Base-by-base conservation (phyloP, 2,888 invertebrate species). In the Caenorhabditis becei region DNA sequence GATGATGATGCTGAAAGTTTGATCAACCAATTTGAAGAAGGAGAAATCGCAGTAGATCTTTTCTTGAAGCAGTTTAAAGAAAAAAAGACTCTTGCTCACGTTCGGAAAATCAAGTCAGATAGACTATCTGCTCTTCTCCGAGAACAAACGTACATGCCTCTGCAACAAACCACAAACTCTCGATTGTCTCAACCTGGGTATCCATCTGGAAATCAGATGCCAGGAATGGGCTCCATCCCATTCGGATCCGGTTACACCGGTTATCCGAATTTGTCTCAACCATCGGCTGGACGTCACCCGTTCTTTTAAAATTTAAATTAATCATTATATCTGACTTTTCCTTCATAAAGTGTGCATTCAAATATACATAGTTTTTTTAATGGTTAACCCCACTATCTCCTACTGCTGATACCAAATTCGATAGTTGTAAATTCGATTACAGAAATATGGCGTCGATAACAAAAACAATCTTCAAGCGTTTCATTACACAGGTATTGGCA, bases 1-100 rank as follows among this genome's bases (percentile, higher is more conserved):
- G 98, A 98, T 92, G 97, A 97, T 91, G 94, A 96, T 90, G 95
- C 97, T 0, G 98, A 98, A 92, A 94, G 23, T 1, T 24, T 82
- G 2, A 28, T 62, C 18, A 49, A 47, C 0, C 67, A 71, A 24
- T 74, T 74, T 41, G 74, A 78, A 72, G 67, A 75, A 18, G 75
- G 71, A 16, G 91, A 94, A 67, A 93, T 95, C 8, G 93, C 93
- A 62, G 92, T 94, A 0, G 97, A 97, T 23, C 94, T 94, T 79
- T 98, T 97, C 91, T 92, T 97, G 4, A 95, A 95, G 79, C 94
- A 95, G 75, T 98, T 96, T 92, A 93, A 95, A 74, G 93, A 94
- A 0, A 93, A 94, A 80, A 94, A 97, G 56, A 94, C 94, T 88
- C 91, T 94, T 44, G 95, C 95, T 93, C 96, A 96, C 91, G 91